Conservation (phyloP, 2,888 invertebrate species). For the Drosophila ochracea region DNA sequence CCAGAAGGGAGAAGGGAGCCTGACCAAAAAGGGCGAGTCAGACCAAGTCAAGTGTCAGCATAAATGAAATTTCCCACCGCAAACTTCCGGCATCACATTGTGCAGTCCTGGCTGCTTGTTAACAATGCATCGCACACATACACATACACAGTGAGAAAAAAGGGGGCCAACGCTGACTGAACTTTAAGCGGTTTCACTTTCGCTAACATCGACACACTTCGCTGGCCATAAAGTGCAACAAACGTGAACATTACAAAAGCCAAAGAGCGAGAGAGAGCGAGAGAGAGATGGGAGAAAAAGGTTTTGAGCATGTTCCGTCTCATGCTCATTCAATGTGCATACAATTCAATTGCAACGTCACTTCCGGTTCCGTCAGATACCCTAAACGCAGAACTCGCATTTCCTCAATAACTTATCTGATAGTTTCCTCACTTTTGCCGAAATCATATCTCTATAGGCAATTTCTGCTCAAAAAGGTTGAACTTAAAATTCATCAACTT, state of each 20-base stretch:
- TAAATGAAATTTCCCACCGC: conserved; percentile 82
- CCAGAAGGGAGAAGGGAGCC: conserved; percentile 13
- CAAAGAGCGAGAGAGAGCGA: background rate
- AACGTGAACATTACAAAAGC: conserved; percentile 60
- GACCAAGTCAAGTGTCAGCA: conserved; percentile 81
- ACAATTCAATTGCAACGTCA: conserved; percentile 76
- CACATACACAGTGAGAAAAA: conserved; percentile 6
- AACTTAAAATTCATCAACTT: background rate
- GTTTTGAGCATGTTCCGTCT: conserved; percentile 43
- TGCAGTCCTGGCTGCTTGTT: conserved; percentile 46
- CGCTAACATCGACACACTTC: conserved; percentile 75
- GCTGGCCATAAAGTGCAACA: conserved; percentile 72
- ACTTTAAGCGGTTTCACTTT: conserved; percentile 75
- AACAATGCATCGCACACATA: conserved; percentile 63
- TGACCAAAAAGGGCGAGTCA: conserved; percentile 37
- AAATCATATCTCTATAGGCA: background rate
- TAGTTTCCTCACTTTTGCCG: background rate
- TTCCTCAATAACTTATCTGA: conserved; percentile 6
- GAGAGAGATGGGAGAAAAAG: conserved; percentile 12
- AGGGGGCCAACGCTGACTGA: conserved; percentile 38
- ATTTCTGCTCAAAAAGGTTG: background rate
- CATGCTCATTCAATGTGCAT: conserved; percentile 45
- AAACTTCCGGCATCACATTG: conserved; percentile 72
- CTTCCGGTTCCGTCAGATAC: conserved; percentile 59
- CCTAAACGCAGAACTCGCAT: conserved; percentile 15